phyloP scores from a whole-genome alignment of 2,797 vertebrate species.

The Neomorphus geoffroyi region DNA sequence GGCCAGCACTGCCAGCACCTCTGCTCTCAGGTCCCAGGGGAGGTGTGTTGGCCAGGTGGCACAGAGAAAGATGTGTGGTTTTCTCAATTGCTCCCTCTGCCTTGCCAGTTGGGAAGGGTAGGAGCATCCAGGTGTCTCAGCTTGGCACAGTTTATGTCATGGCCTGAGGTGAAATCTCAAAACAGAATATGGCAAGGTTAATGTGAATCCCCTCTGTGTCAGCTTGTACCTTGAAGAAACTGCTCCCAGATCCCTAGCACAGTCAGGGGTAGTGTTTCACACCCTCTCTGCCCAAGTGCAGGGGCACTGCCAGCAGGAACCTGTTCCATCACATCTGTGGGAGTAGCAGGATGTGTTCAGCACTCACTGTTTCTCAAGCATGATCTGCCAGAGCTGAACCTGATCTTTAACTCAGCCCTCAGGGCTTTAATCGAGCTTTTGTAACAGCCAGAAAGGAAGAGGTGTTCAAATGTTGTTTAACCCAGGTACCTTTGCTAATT shows the following conservation, averaged over 20 bases:
- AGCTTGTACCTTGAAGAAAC: not conserved
- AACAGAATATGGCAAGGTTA: not conserved
- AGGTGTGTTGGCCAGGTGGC: fast-evolving
- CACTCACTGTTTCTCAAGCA: not conserved
- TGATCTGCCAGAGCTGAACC: not conserved
- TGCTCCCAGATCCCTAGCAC: not conserved
- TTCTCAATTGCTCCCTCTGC: fast-evolving
- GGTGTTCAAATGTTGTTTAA: not conserved
- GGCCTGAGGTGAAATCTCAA: not conserved
- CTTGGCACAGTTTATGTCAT: not conserved
- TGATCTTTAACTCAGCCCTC: not conserved
- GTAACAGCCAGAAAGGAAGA: not conserved
- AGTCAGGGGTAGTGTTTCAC: not conserved
- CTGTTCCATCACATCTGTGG: fast-evolving
- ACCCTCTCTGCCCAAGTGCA: fast-evolving
- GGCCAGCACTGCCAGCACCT: not conserved
- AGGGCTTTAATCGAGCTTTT: not conserved
- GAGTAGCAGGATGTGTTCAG: not conserved
- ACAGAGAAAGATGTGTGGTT: fast-evolving
- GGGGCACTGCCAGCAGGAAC: not conserved
- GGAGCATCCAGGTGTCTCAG: fast-evolving
- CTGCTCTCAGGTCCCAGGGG: fast-evolving
- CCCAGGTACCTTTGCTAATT: not conserved
- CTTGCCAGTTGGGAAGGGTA: fast-evolving
- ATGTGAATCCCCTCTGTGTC: not conserved